Evolutionary conservation across 1,140 invertebrate species (phyloP), one percentile per base, ranked within the genome.

Genomic region (Dermatophagoides farinae): DNA sequence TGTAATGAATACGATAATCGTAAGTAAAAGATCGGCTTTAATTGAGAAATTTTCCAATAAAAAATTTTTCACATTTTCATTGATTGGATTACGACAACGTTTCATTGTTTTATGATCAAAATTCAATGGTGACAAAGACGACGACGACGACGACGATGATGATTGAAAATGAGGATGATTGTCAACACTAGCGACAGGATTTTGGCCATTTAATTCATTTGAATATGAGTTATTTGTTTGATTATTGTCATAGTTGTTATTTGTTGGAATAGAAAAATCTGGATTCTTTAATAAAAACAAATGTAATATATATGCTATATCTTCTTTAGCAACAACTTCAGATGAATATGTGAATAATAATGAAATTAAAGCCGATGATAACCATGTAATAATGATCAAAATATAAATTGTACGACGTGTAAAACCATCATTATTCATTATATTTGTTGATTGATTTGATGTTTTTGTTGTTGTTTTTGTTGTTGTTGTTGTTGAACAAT

Each of bases 321-420:
- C 53, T 44, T 44, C 20, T 4, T 1, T 49, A 11, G 2, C 57
- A 14, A 58, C 57, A 25, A 58, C 37, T 38, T 14, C 14, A 46
- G 14, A 55, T 25, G 43, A 58, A 23, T 44, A 58, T n/a, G 41
- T 44, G 18, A 46, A 44, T 20, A 46, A 39, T 14, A 23, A 14
- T 22, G 57, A 23, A 4, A 58, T 37, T 14, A 58, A 37, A 5
- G 57, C 57, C 2, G 57, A 58, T 11, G 8, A 18, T 11, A 58
- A 14, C 57, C 57, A 58, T 16, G 40, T 46, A 5, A 49, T 46
- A 2, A 31, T 23, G 16, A 58, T 58, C 8, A 18, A 11, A 25
- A 46, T 44, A 37, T 12, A 44, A 37, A 58, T 58, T 31, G 57
- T n/a, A n/a, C 57, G 57, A 2, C 57, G 11, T 25, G 57, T 55